phyloP scores from a whole-genome alignment of 2,888 invertebrate genomes.

The Ferrisia virgata region DNA sequence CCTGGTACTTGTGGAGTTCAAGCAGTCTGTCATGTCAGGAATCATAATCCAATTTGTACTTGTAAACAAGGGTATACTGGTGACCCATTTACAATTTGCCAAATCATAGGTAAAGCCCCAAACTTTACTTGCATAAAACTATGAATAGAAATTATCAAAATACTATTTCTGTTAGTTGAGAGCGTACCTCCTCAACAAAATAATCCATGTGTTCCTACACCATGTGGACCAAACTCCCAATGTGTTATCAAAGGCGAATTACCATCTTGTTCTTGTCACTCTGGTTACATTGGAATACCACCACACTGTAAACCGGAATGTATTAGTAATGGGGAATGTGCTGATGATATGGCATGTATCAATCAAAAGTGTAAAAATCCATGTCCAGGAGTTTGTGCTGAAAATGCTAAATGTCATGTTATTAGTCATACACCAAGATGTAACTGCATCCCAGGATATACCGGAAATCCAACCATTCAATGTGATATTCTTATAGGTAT shows the following conservation, averaged over 20 bases:
- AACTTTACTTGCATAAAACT: too few relatives aligned
- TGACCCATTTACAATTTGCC: constrained; percentile 57
- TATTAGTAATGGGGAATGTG: constrained; percentile 55
- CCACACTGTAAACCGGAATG: constrained; percentile 60
- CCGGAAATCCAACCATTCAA: constrained; percentile 52
- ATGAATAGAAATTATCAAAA: background rate
- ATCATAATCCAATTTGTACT: constrained; percentile 56
- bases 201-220: constrained; percentile 53
- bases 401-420: constrained; percentile 54
- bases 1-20: constrained; percentile 55
- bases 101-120: constrained; percentile 53
- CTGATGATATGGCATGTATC: constrained; percentile 61
- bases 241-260: constrained; percentile 60
- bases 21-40: constrained; percentile 54
- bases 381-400: constrained; percentile 53
- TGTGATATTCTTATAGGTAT: constrained; percentile 48
- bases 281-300: constrained; percentile 71
- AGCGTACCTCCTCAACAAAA: constrained; percentile 43
- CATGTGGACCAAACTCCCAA: constrained; percentile 57
- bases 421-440: constrained; percentile 57
- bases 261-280: constrained; percentile 75
- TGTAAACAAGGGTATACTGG: constrained; percentile 58
- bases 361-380: constrained; percentile 55
- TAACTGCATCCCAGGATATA: constrained; percentile 53
- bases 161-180: constrained; percentile 17